phyloP scores from a whole-genome alignment of 2,113 vertebrate genomes.

The Crotophaga sulcirostris region DNA sequence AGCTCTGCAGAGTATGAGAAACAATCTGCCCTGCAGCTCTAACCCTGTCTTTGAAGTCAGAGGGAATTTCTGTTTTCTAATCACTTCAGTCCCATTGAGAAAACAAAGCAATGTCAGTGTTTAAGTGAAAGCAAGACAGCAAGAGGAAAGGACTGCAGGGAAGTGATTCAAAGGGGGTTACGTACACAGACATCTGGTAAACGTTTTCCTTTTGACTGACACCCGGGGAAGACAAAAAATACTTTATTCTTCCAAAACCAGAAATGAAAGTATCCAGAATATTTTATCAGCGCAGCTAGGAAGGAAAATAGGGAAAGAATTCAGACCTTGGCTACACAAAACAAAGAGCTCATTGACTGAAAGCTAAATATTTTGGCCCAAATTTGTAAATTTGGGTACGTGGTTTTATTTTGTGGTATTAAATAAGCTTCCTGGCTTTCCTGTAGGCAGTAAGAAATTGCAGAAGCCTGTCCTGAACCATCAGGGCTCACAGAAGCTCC shows the following conservation, averaged over 20 bases:
- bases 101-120: background rate
- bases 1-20: slow-evolving; percentile 87
- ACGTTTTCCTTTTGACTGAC: background rate
- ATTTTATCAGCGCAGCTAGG: slow-evolving; percentile 7
- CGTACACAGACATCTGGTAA: background rate
- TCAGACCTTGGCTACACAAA: background rate
- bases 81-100: background rate
- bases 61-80: background rate
- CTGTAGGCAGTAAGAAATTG: background rate
- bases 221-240: background rate
- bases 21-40: background rate
- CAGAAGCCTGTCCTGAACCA: background rate
- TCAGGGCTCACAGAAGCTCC: background rate
- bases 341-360: background rate
- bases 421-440: background rate
- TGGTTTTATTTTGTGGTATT: background rate
- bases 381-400: background rate
- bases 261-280: background rate
- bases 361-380: background rate
- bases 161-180: background rate
- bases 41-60: background rate
- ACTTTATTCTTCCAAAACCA: background rate
- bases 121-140: background rate
- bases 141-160: background rate
- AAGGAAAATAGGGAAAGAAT: slow-evolving; percentile 27